Percentiles rank a stretch among this genome's conserved stretches.
These are phyloP conservation scores for Orthosia gracilis DNA, from an alignment of 2,888 invertebrate genomes.

Conservation along the genomic window DNA sequence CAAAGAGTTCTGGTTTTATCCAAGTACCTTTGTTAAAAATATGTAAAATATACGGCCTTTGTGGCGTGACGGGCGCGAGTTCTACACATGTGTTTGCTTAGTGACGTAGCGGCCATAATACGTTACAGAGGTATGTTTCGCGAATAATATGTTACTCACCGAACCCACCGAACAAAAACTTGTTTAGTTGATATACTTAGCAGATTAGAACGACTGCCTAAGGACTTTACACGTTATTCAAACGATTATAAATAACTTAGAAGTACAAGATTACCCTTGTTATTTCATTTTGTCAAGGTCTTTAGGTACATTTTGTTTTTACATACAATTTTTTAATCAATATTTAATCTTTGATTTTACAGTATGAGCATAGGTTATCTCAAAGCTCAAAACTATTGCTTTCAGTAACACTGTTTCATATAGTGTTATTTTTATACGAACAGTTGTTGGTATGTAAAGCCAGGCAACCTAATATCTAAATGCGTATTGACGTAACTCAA, in stretches of 20 bases:
- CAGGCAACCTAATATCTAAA: constrained; percentile 29
- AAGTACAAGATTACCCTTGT: constrained; percentile 24
- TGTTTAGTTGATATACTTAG: constrained; percentile 60
- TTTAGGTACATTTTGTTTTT: neutral
- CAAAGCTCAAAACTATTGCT: neutral
- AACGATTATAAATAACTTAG: constrained; percentile 43
- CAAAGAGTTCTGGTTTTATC: constrained; percentile 34
- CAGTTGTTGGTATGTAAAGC: constrained; percentile 12
- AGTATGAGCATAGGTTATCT: neutral
- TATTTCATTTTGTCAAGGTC: constrained; percentile 20
- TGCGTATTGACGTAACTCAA: constrained; percentile 16
- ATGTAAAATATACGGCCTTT: constrained; percentile 57
- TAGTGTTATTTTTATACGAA: constrained; percentile 18
- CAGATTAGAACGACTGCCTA: constrained; percentile 46
- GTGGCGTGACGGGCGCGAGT: constrained; percentile 56
- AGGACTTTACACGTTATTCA: constrained; percentile 40
- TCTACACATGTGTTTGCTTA: constrained; percentile 68
- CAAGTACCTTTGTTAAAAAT: constrained; percentile 41
- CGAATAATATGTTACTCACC: constrained; percentile 65
- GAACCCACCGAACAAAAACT: constrained; percentile 57
- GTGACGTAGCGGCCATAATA: constrained; percentile 68
- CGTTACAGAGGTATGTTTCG: constrained; percentile 61
- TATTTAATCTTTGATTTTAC: neutral
- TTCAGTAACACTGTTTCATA: neutral
- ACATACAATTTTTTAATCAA: neutral